Conservation (phyloP, 2,888 invertebrate species). For the Cactoblastis cactorum region DNA sequence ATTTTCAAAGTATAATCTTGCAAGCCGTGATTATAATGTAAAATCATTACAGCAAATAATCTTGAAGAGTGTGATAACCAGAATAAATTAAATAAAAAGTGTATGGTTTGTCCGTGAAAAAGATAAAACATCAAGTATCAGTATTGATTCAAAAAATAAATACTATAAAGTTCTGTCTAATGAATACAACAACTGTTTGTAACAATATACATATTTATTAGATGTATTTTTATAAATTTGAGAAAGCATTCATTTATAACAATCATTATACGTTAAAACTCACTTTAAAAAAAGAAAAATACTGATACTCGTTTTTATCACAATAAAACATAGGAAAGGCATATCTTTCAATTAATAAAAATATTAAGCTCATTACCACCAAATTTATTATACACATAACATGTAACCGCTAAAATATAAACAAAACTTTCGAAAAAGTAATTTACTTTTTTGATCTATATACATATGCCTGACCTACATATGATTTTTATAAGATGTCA, state of each 20-base stretch:
- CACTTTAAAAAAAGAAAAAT: background rate
- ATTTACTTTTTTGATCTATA: too few species aligned
- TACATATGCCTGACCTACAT: background rate
- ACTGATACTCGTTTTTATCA: background rate
- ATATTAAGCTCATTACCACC: too few species aligned
- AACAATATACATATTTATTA: too few species aligned
- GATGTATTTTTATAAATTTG: too few species aligned
- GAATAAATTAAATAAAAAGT: slow-evolving; percentile 2
- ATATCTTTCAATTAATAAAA: too few species aligned
- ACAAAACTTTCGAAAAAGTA: too few species aligned
- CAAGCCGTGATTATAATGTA: slow-evolving; percentile 1
- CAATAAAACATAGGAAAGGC: background rate
- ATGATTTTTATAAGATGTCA: background rate
- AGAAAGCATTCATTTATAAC: too few species aligned
- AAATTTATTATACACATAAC: background rate
- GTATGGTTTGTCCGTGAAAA: background rate
- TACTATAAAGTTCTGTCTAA: background rate
- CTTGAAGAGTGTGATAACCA: background rate
- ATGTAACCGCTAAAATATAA: too few species aligned
- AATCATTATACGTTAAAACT: background rate
- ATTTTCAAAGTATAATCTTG: background rate
- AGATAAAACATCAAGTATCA: background rate
- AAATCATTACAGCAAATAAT: slow-evolving; percentile 6
- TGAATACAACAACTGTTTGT: too few species aligned
- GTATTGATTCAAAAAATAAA: background rate